Evolutionary conservation across 2,888 invertebrate species (phyloP).

Genomic region (Hoplodrina ambigua): DNA sequence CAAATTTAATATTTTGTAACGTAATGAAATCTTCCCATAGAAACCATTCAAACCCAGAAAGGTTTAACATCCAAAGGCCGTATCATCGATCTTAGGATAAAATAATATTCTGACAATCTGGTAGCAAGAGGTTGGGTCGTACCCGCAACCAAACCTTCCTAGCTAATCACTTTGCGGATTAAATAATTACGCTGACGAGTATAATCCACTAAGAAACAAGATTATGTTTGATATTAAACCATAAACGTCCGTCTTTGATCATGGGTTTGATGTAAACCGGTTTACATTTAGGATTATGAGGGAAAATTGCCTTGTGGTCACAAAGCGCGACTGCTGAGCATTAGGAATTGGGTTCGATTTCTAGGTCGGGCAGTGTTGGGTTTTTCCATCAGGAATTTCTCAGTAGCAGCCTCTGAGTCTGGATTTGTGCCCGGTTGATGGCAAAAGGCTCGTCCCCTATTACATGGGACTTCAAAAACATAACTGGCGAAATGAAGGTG

Average conservation of each 20-base stretch:
- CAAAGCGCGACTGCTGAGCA: too few species aligned
- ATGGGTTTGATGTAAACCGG: not conserved
- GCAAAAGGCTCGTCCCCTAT: too few species aligned
- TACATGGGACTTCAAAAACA: too few species aligned
- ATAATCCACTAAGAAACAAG: conserved; percentile 18
- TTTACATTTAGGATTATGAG: conserved; percentile 1
- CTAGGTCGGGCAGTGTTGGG: too few species aligned
- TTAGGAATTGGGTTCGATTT: too few species aligned
- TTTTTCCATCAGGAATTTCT: too few species aligned
- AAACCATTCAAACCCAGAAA: conserved; percentile 4
- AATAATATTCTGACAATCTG: conserved; percentile 18
- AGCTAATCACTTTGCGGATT: conserved; percentile 32
- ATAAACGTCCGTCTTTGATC: conserved; percentile 3
- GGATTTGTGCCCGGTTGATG: too few species aligned
- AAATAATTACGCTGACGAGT: conserved; percentile 18
- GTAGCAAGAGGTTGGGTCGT: conserved; percentile 1
- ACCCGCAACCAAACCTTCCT: conserved; percentile 2
- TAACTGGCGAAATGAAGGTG: too few species aligned
- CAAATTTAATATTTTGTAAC: not conserved
- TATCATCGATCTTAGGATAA: conserved; percentile 17
- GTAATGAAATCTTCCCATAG: conserved; percentile 2
- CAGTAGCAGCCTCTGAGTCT: too few species aligned
- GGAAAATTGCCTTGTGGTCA: not conserved
- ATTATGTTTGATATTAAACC: conserved; percentile 23
- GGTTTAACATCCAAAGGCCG: conserved; percentile 7